Percentiles rank a stretch among this genome's conserved stretches.
These are phyloP conservation scores for Labeo catla DNA, from an alignment of 2,113 vertebrate species.

Conservation along the genomic window DNA sequence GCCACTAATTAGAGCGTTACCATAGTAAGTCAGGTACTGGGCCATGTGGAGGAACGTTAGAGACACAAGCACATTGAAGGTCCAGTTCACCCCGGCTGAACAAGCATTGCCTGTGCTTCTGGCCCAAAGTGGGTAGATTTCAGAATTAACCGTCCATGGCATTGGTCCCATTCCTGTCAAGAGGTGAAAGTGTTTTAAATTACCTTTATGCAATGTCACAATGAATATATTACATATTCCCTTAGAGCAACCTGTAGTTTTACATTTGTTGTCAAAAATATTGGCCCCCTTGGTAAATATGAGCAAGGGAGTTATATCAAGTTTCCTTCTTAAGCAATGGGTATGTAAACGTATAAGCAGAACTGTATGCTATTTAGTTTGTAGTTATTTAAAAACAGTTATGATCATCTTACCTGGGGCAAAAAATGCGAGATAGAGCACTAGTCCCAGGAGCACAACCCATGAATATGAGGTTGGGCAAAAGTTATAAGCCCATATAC, in stretches of 20 bases:
- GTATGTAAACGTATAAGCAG: too few species aligned
- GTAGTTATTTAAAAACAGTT: not conserved
- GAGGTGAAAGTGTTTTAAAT: not conserved
- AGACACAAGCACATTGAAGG: conserved; percentile 94
- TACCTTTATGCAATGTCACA: not conserved
- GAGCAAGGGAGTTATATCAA: not conserved
- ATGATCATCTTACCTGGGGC: conserved; percentile 84
- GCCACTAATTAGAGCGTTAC: conserved; percentile 68
- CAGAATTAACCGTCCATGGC: conserved; percentile 99
- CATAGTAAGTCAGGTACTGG: conserved; percentile 94
- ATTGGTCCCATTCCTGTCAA: conserved; percentile 93
- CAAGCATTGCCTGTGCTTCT: conserved; percentile 97
- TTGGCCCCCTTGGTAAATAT: too few species aligned
- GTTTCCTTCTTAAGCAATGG: too few species aligned
- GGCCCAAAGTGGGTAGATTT: conserved; percentile 98
- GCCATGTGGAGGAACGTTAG: conserved; percentile 94
- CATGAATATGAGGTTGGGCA: conserved; percentile 94
- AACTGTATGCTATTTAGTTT: not conserved
- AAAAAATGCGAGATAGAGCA: conserved; percentile 91
- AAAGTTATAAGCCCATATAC: conserved; percentile 96
- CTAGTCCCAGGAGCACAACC: conserved; percentile 89
- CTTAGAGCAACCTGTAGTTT: not conserved
- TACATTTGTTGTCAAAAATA: too few species aligned
- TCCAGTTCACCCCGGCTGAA: conserved; percentile 95
- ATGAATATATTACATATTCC: not conserved